Base-by-base conservation (phyloP, 1,140 invertebrate genomes). In the Zaprionus capensis region DNA sequence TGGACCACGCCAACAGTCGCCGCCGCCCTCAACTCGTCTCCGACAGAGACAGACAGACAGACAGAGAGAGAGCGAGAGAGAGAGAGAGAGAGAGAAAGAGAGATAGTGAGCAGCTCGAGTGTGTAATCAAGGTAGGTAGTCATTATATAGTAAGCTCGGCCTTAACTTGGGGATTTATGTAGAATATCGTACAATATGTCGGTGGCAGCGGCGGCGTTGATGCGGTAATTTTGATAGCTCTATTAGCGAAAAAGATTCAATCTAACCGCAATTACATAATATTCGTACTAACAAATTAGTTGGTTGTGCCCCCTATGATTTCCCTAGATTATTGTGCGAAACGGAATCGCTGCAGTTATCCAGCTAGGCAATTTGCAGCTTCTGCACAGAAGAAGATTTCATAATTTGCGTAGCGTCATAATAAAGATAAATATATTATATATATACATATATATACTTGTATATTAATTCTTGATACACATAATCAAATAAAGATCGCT, bases 101-200 rank as follows among this genome's bases (percentile, higher is more conserved):
- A 49, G n/a, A 56, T 22, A 55, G 58, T 11, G 24, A 22, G 31
- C 56, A 26, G 46, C 31, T 9, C 31, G 65, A 83, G 83, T 83
- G 83, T 87, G 83, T 87, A 87, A 88, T 87, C 84, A 87, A 88
- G 82, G 84, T 88, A 87, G 83, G 83, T 88, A 87, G 83, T 88
- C 84, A 87, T 87, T 88, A 87, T 87, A 87, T 83, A 72, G 83
- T 88, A 88, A 87, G 70, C 76, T 87, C 73, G 22, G 70, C 55
- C 68, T 80, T 80, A 83, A 74, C 72, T 64, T 74, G 69, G 64
- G 64, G 72, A 86, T 86, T 86, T 80, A 83, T 87, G 83, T 80
- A 83, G 70, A 78, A 59, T 59, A 77, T 80, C 76, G 70, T 81
- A 66, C 76, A 70, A 82, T 74, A 80, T 87, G 66, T 67, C 74